phyloP scores from a whole-genome alignment of 2,888 invertebrate species.

The Tryphoninae sp. region DNA sequence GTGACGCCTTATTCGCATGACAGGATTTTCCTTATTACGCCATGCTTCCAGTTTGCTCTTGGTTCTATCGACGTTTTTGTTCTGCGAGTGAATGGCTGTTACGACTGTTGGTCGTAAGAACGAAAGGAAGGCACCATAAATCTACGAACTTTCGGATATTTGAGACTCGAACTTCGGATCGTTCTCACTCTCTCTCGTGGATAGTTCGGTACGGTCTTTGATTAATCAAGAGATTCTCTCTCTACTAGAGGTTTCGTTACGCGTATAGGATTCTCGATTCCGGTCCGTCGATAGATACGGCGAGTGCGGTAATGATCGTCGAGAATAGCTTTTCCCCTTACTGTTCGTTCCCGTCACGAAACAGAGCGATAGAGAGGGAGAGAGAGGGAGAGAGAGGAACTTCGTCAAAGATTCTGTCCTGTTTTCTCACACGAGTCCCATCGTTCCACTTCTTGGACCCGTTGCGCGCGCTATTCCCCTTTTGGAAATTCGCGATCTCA shows the following conservation, averaged over 20 bases:
- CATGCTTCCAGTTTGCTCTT: slow-evolving; percentile 26
- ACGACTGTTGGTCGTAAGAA: slow-evolving; percentile 5
- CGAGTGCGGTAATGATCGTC: slow-evolving; percentile 56
- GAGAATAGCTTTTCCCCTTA: slow-evolving; percentile 43
- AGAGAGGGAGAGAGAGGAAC: too few species aligned
- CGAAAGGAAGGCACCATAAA: slow-evolving; percentile 48
- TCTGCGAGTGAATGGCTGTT: slow-evolving; percentile 14
- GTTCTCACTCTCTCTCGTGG: slow-evolving; percentile 8
- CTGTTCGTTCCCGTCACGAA: slow-evolving; percentile 49
- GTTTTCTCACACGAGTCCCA: slow-evolving; percentile 23
- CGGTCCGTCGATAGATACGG: slow-evolving; percentile 38
- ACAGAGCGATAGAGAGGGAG: slow-evolving; percentile 33
- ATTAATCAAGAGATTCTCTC: slow-evolving; percentile 61
- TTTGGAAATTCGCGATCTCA: slow-evolving; percentile 38
- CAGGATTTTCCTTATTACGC: not conserved
- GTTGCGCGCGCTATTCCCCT: slow-evolving; percentile 11
- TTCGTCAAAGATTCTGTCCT: not conserved
- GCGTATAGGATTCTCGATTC: slow-evolving; percentile 57
- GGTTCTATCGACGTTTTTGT: slow-evolving; percentile 30
- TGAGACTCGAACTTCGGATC: slow-evolving; percentile 44
- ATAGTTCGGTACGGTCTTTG: slow-evolving; percentile 44
- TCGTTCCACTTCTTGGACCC: slow-evolving; percentile 19
- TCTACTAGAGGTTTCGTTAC: slow-evolving; percentile 44
- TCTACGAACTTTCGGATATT: slow-evolving; percentile 51
- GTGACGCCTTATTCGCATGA: not conserved